Percentiles rank a stretch among this genome's conserved stretches.
Conservation (phyloP, 2,113 vertebrate genomes). For the Lota lota region DNA sequence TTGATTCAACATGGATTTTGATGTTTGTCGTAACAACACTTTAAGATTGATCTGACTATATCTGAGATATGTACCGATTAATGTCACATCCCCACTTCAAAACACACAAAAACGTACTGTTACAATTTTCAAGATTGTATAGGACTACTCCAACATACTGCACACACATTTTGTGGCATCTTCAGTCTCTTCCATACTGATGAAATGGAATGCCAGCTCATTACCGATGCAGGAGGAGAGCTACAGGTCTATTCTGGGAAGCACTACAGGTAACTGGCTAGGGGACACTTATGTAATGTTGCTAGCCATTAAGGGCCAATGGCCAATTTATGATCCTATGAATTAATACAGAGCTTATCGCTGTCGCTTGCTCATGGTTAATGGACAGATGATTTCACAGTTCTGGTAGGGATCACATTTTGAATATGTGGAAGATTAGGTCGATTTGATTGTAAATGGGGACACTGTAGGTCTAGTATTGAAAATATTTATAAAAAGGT, state of each 20-base stretch:
- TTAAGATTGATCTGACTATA: no score
- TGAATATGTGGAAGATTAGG: neutral
- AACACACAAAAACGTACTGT: no score
- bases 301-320: slow-evolving; percentile 37
- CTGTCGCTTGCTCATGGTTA: neutral
- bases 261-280: slow-evolving; percentile 38
- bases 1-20: no score
- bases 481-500: no score
- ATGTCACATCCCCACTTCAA: no score
- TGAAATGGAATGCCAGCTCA: neutral
- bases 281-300: slow-evolving; percentile 47
- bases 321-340: slow-evolving; percentile 22
- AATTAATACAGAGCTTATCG: neutral
- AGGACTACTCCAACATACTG: no score
- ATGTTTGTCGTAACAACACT: no score
- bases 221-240: neutral
- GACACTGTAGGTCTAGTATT: no score
- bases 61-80: no score
- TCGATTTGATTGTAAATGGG: neutral
- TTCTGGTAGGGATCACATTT: neutral
- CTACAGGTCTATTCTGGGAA: slow-evolving; percentile 43
- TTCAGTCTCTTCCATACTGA: no score
- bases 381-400: neutral
- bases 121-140: no score
- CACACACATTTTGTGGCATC: no score